These are phyloP conservation scores for Octodon degus DNA, from an alignment of 2,113 vertebrate genomes.

Conservation along the genomic window DNA sequence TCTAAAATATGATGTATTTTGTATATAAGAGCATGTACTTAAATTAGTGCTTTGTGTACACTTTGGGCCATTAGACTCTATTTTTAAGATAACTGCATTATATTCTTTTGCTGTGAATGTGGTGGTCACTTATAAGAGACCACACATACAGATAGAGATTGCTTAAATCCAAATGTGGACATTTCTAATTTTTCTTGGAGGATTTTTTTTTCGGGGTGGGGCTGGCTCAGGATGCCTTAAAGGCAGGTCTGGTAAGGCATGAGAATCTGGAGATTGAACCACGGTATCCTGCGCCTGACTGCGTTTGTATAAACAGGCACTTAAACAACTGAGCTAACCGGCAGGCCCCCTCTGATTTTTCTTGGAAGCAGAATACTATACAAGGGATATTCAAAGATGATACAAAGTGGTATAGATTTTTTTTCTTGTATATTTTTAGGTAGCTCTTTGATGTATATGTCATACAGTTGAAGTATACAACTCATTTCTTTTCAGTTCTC, in stretches of 20 bases:
- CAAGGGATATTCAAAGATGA: conserved; percentile 30
- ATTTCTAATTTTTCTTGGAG: conserved; percentile 5
- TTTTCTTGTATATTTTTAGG: neutral
- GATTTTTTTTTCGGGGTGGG: too few relatives aligned
- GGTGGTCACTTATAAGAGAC: neutral
- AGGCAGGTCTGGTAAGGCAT: too few relatives aligned
- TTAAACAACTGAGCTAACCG: too few relatives aligned
- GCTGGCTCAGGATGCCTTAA: too few relatives aligned
- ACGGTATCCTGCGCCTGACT: too few relatives aligned
- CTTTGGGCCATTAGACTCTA: neutral
- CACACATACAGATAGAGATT: neutral
- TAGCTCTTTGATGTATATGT: neutral
- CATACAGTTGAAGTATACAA: neutral
- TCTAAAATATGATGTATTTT: neutral
- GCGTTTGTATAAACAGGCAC: too few relatives aligned
- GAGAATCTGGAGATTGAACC: too few relatives aligned
- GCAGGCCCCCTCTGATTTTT: neutral
- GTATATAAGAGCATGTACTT: neutral
- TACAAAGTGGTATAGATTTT: neutral
- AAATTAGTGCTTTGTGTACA: neutral
- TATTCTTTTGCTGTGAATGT: conserved; percentile 17
- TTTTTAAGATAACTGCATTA: neutral
- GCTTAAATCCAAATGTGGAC: conserved; percentile 25
- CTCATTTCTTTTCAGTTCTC: neutral
- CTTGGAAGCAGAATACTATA: neutral